Conservation (phyloP, 2,113 vertebrate species). For the Zootoca vivipara region DNA sequence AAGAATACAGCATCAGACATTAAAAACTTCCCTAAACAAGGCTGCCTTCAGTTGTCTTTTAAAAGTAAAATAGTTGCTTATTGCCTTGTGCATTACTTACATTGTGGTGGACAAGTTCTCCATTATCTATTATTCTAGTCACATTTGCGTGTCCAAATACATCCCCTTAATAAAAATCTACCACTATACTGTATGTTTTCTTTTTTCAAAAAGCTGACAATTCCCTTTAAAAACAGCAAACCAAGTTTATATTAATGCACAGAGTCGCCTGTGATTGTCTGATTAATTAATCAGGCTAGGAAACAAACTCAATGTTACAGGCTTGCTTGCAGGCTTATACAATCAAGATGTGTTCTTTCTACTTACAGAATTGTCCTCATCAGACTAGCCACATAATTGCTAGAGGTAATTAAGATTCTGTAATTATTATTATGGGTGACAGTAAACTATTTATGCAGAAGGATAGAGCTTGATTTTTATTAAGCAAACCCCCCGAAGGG, state of each 20-base stretch:
- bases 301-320: not conserved
- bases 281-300: constrained; percentile 39
- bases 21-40: too few relatives aligned
- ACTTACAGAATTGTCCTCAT: constrained; percentile 37
- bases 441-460: constrained; percentile 27
- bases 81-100: not conserved
- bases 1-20: too few relatives aligned
- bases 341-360: constrained; percentile 58
- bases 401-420: constrained; percentile 46
- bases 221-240: not conserved
- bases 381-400: constrained; percentile 57
- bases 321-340: constrained; percentile 39
- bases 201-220: not conserved
- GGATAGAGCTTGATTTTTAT: constrained; percentile 34
- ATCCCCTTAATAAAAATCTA: not conserved
- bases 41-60: too few relatives aligned
- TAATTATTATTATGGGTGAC: constrained; percentile 57
- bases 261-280: constrained; percentile 1
- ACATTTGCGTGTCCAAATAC: not conserved
- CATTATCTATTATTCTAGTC: not conserved
- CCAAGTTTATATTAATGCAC: not conserved
- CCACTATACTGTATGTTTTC: not conserved
- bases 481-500: constrained; percentile 22
- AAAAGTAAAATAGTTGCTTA: too few relatives aligned
- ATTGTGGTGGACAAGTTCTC: not conserved